These are phyloP conservation scores for Donacobius atricapilla DNA, from an alignment of 2,113 vertebrate genomes.

Conservation along the genomic window DNA sequence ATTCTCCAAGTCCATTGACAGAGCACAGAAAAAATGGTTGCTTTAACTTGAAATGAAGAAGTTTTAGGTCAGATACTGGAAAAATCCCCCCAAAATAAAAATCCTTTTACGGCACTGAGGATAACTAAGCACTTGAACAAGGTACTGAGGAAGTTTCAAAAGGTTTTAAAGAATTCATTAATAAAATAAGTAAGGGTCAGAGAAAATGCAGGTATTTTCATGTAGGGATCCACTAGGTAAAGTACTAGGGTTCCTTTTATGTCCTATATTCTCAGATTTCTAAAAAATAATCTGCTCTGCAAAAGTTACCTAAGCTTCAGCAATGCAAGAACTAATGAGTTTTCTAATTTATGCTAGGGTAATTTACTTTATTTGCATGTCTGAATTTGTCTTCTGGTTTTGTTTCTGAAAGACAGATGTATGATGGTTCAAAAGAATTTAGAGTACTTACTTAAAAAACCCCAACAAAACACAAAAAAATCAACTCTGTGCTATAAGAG, in stretches of 20 bases:
- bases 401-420: not conserved
- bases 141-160: not conserved
- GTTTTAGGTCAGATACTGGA: not conserved
- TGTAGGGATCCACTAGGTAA: not conserved
- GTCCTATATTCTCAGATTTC: not conserved
- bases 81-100: not conserved
- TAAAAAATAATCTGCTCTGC: not conserved
- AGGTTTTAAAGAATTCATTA: not conserved
- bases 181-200: not conserved
- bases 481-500: not conserved
- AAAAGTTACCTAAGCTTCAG: not conserved
- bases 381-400: not conserved
- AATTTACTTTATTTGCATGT: not conserved
- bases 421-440: not conserved
- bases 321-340: not conserved
- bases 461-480: not conserved
- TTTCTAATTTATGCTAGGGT: not conserved
- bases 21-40: not conserved
- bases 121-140: not conserved
- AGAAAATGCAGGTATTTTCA: not conserved
- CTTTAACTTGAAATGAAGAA: slow-evolving; percentile 17
- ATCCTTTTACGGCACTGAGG: not conserved
- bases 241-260: not conserved
- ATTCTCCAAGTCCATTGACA: slow-evolving; percentile 8
- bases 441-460: not conserved